Base-by-base conservation (phyloP, 2,888 invertebrate genomes). In the Melieria crassipennis region DNA sequence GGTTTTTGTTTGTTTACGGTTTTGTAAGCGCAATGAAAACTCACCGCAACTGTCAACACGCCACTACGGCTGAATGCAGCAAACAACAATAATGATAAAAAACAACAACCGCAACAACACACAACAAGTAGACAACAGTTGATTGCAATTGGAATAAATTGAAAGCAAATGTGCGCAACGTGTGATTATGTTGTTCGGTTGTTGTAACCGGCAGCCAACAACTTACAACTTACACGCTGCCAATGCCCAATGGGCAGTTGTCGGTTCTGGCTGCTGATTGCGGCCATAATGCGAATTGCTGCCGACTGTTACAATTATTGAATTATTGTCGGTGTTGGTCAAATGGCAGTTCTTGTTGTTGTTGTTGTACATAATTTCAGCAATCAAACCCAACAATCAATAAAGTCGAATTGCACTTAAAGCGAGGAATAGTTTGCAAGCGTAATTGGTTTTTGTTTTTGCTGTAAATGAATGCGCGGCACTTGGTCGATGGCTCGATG, bases 11-110 rank as follows among this genome's bases (percentile, higher is more conserved):
- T 47, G 67, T 75, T 72, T 77, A 60, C 58, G 79, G 76, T 78
- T 79, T 77, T 78, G 73, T 77, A 83, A 82, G 82, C 82, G 80
- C 83, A 81, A 79, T 77, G 75, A 77, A 78, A 79, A 78, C 77
- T 79, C 71, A 83, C 81, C 83, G 78, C 83, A 82, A 81, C 75
- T 80, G 82, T 79, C 78, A 75, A 75, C 72, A 72, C 69, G 48
- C 30, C 56, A 56, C n/a, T 5, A 69, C 45, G 61, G 60, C 11
- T 50, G 60, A 50, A 43, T 60, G 45, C 42, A 46, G 5, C 43
- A 3, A 16, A 13, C 48, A 50, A 50, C 56, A 55, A 5, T 42
- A 47, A n/a, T 47, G 7, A 30, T 10, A 55, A 48, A 30, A 63
- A 30, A 7, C 13, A 50, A 13, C 42, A 63, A 63, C 50, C 50